phyloP scores from a whole-genome alignment of 2,797 vertebrate genomes.

The Carduelis carduelis region DNA sequence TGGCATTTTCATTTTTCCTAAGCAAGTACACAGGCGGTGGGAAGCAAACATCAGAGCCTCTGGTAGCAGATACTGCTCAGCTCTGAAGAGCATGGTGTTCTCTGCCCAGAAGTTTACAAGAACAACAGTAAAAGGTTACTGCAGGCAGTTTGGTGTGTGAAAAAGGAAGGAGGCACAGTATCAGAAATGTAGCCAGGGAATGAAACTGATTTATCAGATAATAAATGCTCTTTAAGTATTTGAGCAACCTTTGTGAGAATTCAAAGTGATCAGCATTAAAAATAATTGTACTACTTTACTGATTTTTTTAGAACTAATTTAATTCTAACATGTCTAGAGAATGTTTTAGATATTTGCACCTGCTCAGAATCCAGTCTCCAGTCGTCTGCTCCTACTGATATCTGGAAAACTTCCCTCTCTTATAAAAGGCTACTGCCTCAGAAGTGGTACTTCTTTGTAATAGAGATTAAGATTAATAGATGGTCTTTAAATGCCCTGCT shows the following conservation, averaged over 20 bases:
- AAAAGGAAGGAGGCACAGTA: not conserved
- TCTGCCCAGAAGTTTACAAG: not conserved
- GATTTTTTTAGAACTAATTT: not conserved
- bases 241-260: not conserved
- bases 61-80: not conserved
- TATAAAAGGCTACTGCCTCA: not conserved
- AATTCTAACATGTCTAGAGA: not conserved
- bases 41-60: not conserved
- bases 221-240: not conserved
- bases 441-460: not conserved
- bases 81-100: not conserved
- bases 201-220: not conserved
- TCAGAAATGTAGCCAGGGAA: not conserved
- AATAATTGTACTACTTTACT: not conserved
- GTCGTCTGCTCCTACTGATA: not conserved
- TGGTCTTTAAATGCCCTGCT: not conserved
- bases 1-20: accelerated
- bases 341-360: not conserved
- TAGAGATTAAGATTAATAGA: not conserved
- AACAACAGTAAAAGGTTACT: not conserved
- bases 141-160: accelerated
- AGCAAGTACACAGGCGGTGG: not conserved
- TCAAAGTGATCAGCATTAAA: not conserved
- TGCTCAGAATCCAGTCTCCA: not conserved
- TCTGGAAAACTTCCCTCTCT: not conserved